These are phyloP conservation scores for Metalampra italica DNA, from an alignment of 2,888 invertebrate genomes.

Conservation along the genomic window DNA sequence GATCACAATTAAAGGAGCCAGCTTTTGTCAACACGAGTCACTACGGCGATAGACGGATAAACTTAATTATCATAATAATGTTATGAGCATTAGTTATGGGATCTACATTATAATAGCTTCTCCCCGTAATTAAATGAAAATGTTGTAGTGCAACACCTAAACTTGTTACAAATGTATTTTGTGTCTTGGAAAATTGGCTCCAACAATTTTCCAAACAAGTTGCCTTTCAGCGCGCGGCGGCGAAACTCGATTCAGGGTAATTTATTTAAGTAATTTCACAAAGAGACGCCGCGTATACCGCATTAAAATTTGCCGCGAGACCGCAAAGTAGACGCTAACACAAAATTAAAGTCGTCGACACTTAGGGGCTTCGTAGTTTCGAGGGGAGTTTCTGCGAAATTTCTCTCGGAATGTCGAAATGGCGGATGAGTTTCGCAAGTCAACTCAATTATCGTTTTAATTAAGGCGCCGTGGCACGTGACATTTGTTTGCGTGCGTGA, in stretches of 20 bases:
- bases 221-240: conserved; percentile 35
- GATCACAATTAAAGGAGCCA: conserved; percentile 58
- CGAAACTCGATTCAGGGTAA: conserved; percentile 63
- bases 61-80: conserved; percentile 29
- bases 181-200: conserved; percentile 22
- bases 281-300: conserved; percentile 61
- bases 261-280: conserved; percentile 72
- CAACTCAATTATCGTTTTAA: conserved; percentile 80
- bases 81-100: conserved; percentile 18
- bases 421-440: conserved; percentile 77
- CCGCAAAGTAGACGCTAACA: conserved; percentile 77
- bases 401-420: conserved; percentile 74
- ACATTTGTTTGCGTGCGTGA: conserved; percentile 78
- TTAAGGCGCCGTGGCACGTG: conserved; percentile 76
- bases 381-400: conserved; percentile 70
- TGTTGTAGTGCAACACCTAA: neutral
- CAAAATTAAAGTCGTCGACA: conserved; percentile 77
- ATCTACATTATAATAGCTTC: conserved; percentile 9
- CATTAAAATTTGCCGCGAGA: conserved; percentile 71
- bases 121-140: conserved; percentile 11
- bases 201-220: conserved; percentile 51
- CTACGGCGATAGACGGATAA: conserved; percentile 25
- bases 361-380: conserved; percentile 74
- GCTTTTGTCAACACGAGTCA: conserved; percentile 51
- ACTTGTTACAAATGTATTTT: conserved; percentile 13